Conservation (phyloP, 2,113 vertebrate species). For the Morone saxatilis region DNA sequence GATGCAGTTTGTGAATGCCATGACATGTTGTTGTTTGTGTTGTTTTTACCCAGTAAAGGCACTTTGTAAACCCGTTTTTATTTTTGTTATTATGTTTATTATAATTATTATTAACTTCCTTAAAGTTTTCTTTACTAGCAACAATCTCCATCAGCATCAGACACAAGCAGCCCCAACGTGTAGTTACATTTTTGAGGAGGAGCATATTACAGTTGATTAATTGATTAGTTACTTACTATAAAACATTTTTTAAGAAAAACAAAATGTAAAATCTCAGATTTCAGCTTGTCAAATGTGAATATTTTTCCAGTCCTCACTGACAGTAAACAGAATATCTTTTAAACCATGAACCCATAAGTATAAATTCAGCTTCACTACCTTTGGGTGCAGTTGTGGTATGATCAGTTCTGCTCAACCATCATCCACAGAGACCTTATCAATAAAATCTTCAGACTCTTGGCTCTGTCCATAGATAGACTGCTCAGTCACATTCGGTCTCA, state of each 20-base stretch:
- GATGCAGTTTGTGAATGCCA: no score
- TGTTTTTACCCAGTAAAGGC: no score
- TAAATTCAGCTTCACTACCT: neutral
- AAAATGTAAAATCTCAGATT: no score
- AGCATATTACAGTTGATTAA: neutral
- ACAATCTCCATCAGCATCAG: neutral
- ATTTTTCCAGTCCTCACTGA: no score
- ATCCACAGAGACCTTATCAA: neutral
- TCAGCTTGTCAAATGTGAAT: no score
- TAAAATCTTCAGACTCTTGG: slow-evolving; percentile 8
- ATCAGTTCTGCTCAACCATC: neutral
- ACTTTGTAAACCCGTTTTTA: no score
- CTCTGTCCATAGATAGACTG: slow-evolving; percentile 1
- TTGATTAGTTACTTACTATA: no score
- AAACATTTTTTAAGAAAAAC: no score
- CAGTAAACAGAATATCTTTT: no score
- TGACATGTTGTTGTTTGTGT: no score
- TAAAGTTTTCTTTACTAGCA: neutral
- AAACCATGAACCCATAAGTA: no score
- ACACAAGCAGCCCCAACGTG: neutral
- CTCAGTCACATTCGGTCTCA: slow-evolving; percentile 15
- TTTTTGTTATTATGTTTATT: no score
- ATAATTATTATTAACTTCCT: neutral
- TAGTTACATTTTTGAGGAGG: neutral
- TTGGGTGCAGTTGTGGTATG: neutral